phyloP scores from a whole-genome alignment of 2,888 invertebrate genomes.

The Parasteatoda lunata region DNA sequence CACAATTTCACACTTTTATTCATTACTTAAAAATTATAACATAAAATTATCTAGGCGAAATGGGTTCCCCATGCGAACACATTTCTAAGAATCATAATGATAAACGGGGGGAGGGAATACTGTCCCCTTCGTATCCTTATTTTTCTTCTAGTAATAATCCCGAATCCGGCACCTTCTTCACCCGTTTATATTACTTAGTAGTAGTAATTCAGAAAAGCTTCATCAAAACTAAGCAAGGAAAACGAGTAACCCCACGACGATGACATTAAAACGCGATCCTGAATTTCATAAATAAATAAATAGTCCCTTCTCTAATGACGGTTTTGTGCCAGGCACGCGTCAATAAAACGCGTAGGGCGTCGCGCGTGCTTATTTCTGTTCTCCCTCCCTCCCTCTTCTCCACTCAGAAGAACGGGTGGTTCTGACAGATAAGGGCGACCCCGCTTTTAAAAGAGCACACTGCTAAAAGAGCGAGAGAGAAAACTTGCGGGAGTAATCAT shows the following conservation, averaged over 20 bases:
- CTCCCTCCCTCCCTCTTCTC: too few relatives aligned
- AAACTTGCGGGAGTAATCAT: constrained; percentile 66
- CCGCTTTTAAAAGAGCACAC: constrained; percentile 49
- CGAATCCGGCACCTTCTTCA: background rate
- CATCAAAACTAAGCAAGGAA: constrained; percentile 40
- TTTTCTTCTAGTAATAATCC: background rate
- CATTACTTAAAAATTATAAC: too few relatives aligned
- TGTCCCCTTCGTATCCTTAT: too few relatives aligned
- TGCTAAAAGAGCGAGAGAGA: constrained; percentile 39
- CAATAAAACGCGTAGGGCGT: constrained; percentile 29
- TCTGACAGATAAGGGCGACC: constrained; percentile 60
- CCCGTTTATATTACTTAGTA: constrained; percentile 38
- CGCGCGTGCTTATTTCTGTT: constrained; percentile 1
- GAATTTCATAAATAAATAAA: constrained; percentile 66
- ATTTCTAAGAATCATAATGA: too few relatives aligned
- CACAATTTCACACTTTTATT: too few relatives aligned
- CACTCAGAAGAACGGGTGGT: constrained; percentile 47
- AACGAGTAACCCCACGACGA: constrained; percentile 5
- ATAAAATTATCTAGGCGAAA: too few relatives aligned
- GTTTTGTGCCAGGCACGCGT: constrained; percentile 22
- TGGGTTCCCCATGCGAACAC: too few relatives aligned
- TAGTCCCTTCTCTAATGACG: constrained; percentile 55
- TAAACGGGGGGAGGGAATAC: too few relatives aligned
- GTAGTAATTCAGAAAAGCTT: constrained; percentile 33
- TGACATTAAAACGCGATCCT: constrained; percentile 53